Percentiles rank a stretch among this genome's conserved stretches.
Evolutionary conservation across 2,113 vertebrate species (phyloP).

Genomic region (Sapajus apella): DNA sequence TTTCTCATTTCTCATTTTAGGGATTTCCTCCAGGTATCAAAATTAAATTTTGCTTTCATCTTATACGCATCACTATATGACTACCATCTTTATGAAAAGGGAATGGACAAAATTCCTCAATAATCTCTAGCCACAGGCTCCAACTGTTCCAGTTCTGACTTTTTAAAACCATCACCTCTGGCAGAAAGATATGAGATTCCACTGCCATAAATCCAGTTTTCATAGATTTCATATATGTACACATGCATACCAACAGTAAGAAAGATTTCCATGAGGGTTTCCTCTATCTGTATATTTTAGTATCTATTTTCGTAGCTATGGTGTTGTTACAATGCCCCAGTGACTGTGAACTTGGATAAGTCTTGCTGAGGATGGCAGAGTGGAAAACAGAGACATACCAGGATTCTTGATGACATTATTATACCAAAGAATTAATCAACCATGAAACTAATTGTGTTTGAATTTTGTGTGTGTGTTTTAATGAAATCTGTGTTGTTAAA

Average conservation of each 20-base stretch:
- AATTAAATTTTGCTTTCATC: slow-evolving; percentile 8
- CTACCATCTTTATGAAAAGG: neutral
- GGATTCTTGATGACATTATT: neutral
- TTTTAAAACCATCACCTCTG: neutral
- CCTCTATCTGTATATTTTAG: neutral
- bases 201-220: neutral
- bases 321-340: neutral
- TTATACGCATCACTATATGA: neutral
- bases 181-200: slow-evolving; percentile 8
- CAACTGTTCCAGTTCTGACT: neutral
- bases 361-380: neutral
- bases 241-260: neutral
- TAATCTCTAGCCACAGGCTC: neutral
- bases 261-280: neutral
- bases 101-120: neutral
- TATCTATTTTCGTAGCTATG: neutral
- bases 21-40: neutral
- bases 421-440: neutral
- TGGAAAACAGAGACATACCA: neutral
- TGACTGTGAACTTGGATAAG: neutral
- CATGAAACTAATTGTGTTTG: neutral
- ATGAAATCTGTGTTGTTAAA: neutral
- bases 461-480: neutral
- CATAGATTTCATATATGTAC: neutral
- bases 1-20: slow-evolving; percentile 38